Conservation (phyloP, 2,888 invertebrate genomes). For the Euspilapteryx auroguttella region DNA sequence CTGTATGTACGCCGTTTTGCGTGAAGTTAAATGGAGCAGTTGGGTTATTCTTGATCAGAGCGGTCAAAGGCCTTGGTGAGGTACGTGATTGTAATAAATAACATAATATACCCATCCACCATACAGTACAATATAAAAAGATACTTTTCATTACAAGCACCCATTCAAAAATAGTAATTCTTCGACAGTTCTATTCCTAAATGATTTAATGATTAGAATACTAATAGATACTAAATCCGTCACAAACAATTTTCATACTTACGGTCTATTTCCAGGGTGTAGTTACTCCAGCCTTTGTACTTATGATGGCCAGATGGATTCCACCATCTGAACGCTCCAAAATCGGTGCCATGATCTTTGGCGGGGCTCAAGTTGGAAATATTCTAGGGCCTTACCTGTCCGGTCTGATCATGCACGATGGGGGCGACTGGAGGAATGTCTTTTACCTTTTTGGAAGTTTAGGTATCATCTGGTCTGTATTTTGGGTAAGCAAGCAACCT, state of each 20-base stretch:
- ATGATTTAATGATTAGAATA: too few species aligned
- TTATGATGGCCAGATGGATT: constrained; percentile 62
- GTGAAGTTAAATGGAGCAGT: constrained; percentile 58
- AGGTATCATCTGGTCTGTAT: constrained; percentile 53
- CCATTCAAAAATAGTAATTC: too few species aligned
- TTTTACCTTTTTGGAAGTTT: constrained; percentile 60
- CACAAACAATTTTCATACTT: too few species aligned
- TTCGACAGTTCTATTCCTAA: too few species aligned
- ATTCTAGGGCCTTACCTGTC: constrained; percentile 52
- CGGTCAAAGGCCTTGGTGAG: constrained; percentile 65
- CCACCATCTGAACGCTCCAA: constrained; percentile 58
- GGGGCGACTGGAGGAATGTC: constrained; percentile 57
- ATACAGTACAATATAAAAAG: too few species aligned
- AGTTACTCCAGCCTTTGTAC: constrained; percentile 64
- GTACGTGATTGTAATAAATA: too few species aligned
- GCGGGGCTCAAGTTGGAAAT: constrained; percentile 59
- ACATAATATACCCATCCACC: too few species aligned
- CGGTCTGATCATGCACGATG: constrained; percentile 37
- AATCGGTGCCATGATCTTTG: constrained; percentile 62
- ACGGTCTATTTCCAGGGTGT: too few species aligned
- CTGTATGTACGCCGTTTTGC: constrained; percentile 73
- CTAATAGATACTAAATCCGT: too few species aligned
- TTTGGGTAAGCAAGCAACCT: constrained; percentile 32
- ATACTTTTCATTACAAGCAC: too few species aligned
- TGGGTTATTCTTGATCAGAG: constrained; percentile 57